A percentile compares a stretch with the other conserved stretches of the same genome.
phyloP scores from a whole-genome alignment of 1,140 invertebrate species.

The Sycophila sp. region DNA sequence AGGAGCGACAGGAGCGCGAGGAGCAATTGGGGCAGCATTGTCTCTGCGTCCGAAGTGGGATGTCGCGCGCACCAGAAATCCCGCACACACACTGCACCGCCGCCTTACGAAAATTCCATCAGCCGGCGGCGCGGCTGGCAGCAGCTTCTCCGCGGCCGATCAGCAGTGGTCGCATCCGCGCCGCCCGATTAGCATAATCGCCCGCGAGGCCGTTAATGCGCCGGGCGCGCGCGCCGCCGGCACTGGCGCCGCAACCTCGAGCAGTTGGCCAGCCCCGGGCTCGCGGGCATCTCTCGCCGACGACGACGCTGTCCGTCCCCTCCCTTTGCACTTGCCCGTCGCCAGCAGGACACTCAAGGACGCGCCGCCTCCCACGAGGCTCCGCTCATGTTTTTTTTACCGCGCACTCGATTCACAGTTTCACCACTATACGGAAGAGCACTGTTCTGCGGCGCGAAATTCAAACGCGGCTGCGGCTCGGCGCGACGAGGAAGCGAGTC shows the following conservation, averaged over 20 bases:
- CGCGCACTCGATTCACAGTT: not conserved
- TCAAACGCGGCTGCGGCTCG: not conserved
- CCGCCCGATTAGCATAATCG: not conserved
- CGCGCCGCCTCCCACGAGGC: no score
- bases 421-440: no score
- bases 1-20: slow-evolving; percentile 22
- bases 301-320: no score
- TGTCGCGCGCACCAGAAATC: not conserved
- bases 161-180: not conserved
- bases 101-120: slow-evolving; percentile 20
- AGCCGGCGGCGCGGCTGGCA: not conserved
- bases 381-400: no score
- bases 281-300: no score
- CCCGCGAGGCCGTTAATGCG: no score
- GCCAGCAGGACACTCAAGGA: no score
- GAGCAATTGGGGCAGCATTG: slow-evolving; percentile 29
- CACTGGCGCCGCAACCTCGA: no score
- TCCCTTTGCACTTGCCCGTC: no score
- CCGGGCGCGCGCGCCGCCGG: no score
- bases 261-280: no score
- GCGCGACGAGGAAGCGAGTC: not conserved
- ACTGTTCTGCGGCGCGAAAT: no score
- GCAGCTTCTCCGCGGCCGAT: not conserved
- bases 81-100: slow-evolving; percentile 16
- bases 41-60: not conserved